Conservation (phyloP, 2,113 vertebrate species). For the Azemiops feae region DNA sequence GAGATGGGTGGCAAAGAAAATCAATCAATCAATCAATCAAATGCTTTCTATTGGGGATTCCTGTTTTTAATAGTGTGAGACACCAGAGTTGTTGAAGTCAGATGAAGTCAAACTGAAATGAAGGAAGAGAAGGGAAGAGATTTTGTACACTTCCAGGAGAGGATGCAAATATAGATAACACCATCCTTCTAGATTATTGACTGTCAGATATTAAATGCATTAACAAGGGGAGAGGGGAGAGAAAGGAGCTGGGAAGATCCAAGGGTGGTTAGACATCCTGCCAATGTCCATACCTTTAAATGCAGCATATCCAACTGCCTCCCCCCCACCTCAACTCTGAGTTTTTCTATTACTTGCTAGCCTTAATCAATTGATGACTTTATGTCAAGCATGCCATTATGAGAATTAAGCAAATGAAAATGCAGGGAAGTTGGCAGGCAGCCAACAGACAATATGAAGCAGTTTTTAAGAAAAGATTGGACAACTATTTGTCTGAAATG, state of each 20-base stretch:
- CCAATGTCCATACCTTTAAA: not conserved
- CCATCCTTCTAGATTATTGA: not conserved
- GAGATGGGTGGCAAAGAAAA: not conserved
- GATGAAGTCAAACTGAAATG: not conserved
- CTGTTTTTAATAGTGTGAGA: not conserved
- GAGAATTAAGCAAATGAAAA: not conserved
- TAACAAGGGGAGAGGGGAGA: not conserved
- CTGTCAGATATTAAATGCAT: not conserved
- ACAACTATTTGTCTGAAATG: not conserved
- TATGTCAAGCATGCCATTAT: not conserved
- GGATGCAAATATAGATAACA: not conserved
- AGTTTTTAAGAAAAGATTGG: not conserved
- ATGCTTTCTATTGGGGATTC: not conserved
- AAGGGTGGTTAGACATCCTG: not conserved
- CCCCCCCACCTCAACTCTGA: not conserved
- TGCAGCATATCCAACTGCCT: not conserved
- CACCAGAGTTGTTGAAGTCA: not conserved
- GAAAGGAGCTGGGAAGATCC: not conserved
- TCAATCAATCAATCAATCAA: not conserved
- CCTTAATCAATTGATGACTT: not conserved
- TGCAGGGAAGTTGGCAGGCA: not conserved
- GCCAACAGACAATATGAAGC: not conserved
- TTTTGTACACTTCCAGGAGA: not conserved
- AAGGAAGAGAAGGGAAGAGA: not conserved
- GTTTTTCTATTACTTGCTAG: not conserved